Conservation (phyloP, 2,797 vertebrate genomes). For the Pipistrellus nathusii region DNA sequence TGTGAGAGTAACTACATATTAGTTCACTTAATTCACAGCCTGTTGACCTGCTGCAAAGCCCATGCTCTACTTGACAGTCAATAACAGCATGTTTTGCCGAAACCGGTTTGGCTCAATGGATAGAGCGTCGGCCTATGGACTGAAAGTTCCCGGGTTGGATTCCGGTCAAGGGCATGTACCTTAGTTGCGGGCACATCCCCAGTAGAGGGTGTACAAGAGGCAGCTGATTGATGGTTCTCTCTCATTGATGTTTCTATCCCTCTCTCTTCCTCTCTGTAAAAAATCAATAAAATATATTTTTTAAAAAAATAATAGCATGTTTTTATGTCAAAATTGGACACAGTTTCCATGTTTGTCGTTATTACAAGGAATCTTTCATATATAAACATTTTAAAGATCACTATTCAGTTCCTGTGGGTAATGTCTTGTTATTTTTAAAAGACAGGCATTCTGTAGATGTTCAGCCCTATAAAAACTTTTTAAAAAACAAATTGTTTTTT, state of each 20-base stretch:
- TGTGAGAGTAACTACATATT: background rate
- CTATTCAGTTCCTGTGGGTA: background rate
- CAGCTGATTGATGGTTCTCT: too few species aligned
- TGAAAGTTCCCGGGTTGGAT: too few species aligned
- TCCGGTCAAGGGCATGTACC: too few species aligned
- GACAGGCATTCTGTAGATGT: background rate
- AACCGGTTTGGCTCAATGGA: too few species aligned
- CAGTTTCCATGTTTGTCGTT: conserved; percentile 24
- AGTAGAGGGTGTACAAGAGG: too few species aligned
- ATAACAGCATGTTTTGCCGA: background rate
- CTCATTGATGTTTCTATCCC: too few species aligned
- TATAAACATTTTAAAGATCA: background rate
- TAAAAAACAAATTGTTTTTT: background rate
- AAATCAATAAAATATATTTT: too few species aligned
- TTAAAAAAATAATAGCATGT: too few species aligned
- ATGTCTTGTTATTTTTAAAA: conserved; percentile 27
- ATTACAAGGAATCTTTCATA: conserved; percentile 21
- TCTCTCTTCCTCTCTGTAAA: too few species aligned
- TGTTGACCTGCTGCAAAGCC: background rate
- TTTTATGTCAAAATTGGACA: conserved; percentile 19
- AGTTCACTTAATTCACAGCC: background rate
- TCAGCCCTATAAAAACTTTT: background rate
- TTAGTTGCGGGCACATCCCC: too few species aligned
- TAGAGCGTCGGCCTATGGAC: too few species aligned
- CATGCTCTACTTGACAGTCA: background rate